A percentile compares a stretch with the other conserved stretches of the same genome.
Evolutionary conservation across 2,113 vertebrate genomes (phyloP).

Genomic region (Gopherus evgoodei): DNA sequence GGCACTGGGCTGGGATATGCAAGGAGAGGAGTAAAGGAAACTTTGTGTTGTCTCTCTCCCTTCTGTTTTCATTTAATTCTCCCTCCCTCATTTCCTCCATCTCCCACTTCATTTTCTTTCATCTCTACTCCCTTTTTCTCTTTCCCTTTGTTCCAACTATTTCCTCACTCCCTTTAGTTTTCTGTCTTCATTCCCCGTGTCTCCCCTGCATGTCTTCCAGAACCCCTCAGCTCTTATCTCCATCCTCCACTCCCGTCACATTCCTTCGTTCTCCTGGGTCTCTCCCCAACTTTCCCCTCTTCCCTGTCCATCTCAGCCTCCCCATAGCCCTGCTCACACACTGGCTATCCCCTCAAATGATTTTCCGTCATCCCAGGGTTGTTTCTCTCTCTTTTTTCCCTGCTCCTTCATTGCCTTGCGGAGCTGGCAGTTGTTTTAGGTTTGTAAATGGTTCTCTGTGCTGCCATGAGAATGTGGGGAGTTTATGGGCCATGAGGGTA

Average conservation of each 20-base stretch:
- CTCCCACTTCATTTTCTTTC: not conserved
- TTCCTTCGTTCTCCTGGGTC: not conserved
- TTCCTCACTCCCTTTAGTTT: not conserved
- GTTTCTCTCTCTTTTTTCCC: not conserved
- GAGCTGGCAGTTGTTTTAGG: not conserved
- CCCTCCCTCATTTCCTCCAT: not conserved
- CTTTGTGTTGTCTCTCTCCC: accelerated
- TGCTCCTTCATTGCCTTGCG: not conserved
- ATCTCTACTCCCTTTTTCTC: too few species aligned
- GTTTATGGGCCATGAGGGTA: not conserved
- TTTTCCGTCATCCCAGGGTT: not conserved
- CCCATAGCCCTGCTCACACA: not conserved
- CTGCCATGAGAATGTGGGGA: not conserved
- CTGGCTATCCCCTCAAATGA: not conserved
- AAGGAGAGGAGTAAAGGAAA: not conserved
- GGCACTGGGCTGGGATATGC: not conserved
- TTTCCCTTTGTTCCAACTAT: not conserved
- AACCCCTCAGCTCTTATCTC: not conserved
- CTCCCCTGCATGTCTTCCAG: not conserved
- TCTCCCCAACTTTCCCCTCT: not conserved
- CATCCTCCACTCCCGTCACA: not conserved
- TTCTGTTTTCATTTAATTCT: not conserved
- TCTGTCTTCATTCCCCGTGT: not conserved
- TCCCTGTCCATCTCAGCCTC: not conserved
- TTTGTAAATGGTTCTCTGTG: not conserved